Evolutionary conservation across 2,888 invertebrate genomes (phyloP).

Genomic region (Oxytorus armatus): DNA sequence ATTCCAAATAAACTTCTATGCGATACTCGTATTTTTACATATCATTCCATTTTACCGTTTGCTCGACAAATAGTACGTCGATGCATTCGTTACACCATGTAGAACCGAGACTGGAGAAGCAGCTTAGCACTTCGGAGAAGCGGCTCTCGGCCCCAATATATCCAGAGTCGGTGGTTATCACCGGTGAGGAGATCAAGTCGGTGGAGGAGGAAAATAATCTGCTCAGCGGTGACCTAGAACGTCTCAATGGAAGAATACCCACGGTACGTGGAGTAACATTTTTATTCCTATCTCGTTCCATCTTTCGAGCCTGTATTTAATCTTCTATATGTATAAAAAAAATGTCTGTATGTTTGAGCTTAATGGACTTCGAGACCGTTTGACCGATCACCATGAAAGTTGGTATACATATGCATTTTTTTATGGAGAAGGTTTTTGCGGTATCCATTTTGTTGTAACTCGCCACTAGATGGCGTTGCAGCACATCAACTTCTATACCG

Average conservation of each 20-base stretch:
- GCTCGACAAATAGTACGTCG: constrained; percentile 72
- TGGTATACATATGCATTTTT: too few species aligned
- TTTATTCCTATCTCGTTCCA: not conserved
- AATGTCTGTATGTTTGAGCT: too few species aligned
- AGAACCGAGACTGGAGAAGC: constrained; percentile 74
- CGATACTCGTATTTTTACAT: too few species aligned
- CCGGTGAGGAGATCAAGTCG: constrained; percentile 77
- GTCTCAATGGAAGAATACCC: constrained; percentile 80
- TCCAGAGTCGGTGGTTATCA: constrained; percentile 77
- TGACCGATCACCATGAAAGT: too few species aligned
- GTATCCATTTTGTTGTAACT: too few species aligned
- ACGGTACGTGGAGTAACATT: constrained; percentile 73
- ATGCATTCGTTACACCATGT: constrained; percentile 80
- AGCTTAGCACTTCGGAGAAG: constrained; percentile 79
- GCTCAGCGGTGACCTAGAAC: constrained; percentile 79
- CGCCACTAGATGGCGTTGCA: too few species aligned
- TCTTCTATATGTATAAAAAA: too few species aligned
- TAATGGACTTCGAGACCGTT: too few species aligned
- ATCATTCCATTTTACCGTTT: not conserved
- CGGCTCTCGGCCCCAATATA: constrained; percentile 81
- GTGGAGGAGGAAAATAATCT: constrained; percentile 82
- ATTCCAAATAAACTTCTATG: too few species aligned
- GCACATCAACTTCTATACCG: too few species aligned
- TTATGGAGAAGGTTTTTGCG: too few species aligned
- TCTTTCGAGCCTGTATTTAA: not conserved